Base-by-base conservation (phyloP, 64 coral and sea anemone genomes). In the Pachyseris speciosa region DNA sequence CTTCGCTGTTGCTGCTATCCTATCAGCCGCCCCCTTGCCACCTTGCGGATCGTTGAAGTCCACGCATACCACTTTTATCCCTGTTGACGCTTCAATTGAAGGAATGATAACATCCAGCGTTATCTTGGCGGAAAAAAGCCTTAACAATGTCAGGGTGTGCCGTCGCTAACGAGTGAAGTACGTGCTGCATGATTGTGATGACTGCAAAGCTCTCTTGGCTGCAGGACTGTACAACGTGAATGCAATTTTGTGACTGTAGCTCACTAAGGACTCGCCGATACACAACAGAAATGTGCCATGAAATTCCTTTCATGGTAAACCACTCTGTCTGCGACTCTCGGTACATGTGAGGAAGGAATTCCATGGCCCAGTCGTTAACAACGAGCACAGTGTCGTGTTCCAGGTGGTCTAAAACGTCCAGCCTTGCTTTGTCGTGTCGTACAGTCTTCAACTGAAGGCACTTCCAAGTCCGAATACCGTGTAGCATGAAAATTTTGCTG, bases 1-100 rank as follows among this genome's bases (percentile, higher is more conserved):
- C 45, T 87, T 87, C 41, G 34, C 43, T 13, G 64, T 73, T 40
- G 66, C 84, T 52, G 84, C 84, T 12, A 61, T 26, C 20, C 85
- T 52, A 13, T 87, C 85, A 3, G 42, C 67, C 1, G 69, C 2
- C 1, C 85, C 85, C 33, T 87, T 87, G 1, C 85, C 85, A 19
- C 85, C 85, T 87, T 87, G 85, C 10, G 69, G 85, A 51, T 87
- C 69, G 40, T 59, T 80, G 25, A 79, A 79, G 51, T 90, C 74
- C 4, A 90, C 9, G 1, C 87, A 0, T 53, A 27, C 37, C 8
- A 90, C 20, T 52, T 90, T 80, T 6, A 90, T 55, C 17, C 63
- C 42, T 2, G 75, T 90, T 32, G 36, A 32, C 26, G 65, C 26
- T 26, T 33, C 37, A 19, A 81, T 66, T 2, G 29, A 4, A 40